phyloP scores from a whole-genome alignment of 2,113 vertebrate species.

The Ptilorrhoa leucosticta region DNA sequence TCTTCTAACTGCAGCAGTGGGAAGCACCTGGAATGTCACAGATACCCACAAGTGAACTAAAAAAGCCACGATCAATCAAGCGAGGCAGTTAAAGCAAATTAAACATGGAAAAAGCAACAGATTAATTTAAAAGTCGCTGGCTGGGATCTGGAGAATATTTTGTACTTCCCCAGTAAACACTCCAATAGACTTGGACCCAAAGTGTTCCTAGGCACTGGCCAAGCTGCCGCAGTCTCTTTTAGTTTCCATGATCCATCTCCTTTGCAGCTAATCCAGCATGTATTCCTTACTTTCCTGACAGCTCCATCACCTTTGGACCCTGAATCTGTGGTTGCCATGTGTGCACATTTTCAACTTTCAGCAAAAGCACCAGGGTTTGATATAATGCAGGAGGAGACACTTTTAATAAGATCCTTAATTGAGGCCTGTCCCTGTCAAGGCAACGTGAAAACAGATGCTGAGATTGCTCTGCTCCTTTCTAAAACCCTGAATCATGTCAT shows the following conservation, averaged over 20 bases:
- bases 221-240: neutral
- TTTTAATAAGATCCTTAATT: neutral
- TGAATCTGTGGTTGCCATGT: neutral
- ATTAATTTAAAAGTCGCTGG: neutral
- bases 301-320: neutral
- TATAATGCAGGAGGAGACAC: neutral
- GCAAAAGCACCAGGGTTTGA: neutral
- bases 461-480: neutral
- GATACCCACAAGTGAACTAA: neutral
- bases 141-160: conserved; percentile 13
- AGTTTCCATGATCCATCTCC: conserved; percentile 22
- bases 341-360: neutral
- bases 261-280: conserved; percentile 1
- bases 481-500: neutral
- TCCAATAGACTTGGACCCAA: neutral
- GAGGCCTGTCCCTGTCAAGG: neutral
- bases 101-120: conserved; percentile 31
- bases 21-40: neutral
- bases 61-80: neutral
- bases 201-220: conserved; percentile 41
- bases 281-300: neutral
- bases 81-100: neutral
- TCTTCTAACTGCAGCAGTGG: neutral
- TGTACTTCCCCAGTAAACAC: neutral
- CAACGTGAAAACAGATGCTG: neutral